Conservation (phyloP, 2,113 vertebrate species). For the Oryzias celebensis region DNA sequence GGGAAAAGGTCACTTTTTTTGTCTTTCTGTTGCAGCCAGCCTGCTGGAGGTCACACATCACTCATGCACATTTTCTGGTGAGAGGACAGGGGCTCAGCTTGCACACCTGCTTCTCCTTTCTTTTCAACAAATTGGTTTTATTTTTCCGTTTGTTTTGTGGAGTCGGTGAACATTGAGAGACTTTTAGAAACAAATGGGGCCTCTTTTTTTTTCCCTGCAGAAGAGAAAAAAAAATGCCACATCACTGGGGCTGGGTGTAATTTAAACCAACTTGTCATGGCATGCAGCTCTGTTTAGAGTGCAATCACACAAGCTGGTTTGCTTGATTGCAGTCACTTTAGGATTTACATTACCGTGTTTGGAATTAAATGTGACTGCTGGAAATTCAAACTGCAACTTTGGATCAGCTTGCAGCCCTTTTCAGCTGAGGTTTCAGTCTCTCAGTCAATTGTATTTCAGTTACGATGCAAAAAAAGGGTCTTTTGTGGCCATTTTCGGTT, state of each 20-base stretch:
- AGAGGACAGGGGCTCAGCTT: constrained; percentile 38
- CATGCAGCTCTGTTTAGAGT: constrained; percentile 49
- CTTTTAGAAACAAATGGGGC: constrained; percentile 26
- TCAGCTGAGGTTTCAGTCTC: constrained; percentile 29
- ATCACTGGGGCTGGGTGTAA: constrained; percentile 28
- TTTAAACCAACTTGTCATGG: constrained; percentile 44
- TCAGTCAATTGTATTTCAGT: constrained; percentile 56
- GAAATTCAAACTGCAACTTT: constrained; percentile 57
- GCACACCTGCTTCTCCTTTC: constrained; percentile 60
- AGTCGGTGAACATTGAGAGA: constrained; percentile 1
- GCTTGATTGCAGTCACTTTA: constrained; percentile 52
- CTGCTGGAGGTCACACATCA: constrained; percentile 64
- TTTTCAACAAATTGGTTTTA: constrained; percentile 37
- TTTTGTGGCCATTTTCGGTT: background rate
- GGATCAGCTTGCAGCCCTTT: constrained; percentile 29
- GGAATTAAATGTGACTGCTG: constrained; percentile 55
- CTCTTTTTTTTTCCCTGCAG: constrained; percentile 14
- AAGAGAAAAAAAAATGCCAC: constrained; percentile 28
- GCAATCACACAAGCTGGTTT: constrained; percentile 37
- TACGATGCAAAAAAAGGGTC: constrained; percentile 19
- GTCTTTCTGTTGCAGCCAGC: constrained; percentile 17
- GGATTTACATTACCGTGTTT: constrained; percentile 58
- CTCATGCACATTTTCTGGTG: constrained; percentile 65
- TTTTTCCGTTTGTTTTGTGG: constrained; percentile 29
- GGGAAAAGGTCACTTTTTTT: constrained; percentile 63